Evolutionary conservation across 1,140 invertebrate genomes (phyloP).

Genomic region (Musca vetustissima): DNA sequence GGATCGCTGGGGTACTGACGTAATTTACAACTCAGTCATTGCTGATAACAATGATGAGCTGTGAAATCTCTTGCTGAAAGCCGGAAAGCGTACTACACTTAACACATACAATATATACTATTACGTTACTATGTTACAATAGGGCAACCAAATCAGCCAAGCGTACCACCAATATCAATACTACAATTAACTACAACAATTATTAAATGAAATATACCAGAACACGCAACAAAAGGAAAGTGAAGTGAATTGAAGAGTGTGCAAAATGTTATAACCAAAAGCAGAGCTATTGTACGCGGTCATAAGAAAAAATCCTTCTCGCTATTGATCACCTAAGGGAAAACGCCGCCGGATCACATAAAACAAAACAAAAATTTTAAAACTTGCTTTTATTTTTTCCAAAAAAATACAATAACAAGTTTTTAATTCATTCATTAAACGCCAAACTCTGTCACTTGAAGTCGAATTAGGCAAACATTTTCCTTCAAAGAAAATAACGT

Average conservation of each 20-base stretch:
- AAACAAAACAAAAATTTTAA: background rate
- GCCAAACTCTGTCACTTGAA: background rate
- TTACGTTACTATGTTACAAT: too few relatives aligned
- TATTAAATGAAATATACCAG: too few relatives aligned
- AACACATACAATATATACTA: too few relatives aligned
- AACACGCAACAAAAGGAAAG: background rate
- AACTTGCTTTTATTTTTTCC: conserved; percentile 17
- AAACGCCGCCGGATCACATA: background rate
- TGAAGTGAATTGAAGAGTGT: conserved; percentile 9
- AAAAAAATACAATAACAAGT: conserved; percentile 17
- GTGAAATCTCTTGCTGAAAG: too few relatives aligned
- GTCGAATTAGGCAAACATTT: background rate
- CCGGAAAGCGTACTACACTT: too few relatives aligned
- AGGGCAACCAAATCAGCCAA: too few relatives aligned
- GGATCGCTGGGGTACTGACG: too few relatives aligned
- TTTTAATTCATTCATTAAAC: background rate
- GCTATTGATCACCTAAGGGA: background rate
- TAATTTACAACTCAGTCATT: too few relatives aligned
- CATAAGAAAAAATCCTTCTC: background rate
- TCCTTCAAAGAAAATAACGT: background rate
- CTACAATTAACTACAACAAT: too few relatives aligned
- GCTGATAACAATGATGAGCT: too few relatives aligned
- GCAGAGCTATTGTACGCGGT: too few relatives aligned
- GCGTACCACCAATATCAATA: too few relatives aligned
- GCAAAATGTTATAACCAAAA: conserved; percentile 19